phyloP scores from a whole-genome alignment of 2,888 invertebrate genomes.

The Philonicus albiceps region DNA sequence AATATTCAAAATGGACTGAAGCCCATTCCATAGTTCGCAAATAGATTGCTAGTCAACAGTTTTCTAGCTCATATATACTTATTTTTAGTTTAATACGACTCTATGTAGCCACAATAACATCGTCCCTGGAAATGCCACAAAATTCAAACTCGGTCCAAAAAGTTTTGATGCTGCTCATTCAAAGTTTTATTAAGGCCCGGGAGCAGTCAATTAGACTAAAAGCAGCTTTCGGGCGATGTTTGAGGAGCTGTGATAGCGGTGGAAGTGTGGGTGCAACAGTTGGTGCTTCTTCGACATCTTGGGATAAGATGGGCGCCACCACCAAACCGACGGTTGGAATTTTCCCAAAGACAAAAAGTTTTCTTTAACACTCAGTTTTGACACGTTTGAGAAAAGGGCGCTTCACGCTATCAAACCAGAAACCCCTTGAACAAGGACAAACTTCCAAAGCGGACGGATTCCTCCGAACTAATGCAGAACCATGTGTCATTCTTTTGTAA shows the following conservation, averaged over 20 bases:
- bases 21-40: not conserved
- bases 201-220: slow-evolving; percentile 41
- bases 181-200: slow-evolving; percentile 31
- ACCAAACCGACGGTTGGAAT: not conserved
- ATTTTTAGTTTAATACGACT: not conserved
- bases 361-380: slow-evolving; percentile 23
- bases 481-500: slow-evolving; percentile 37
- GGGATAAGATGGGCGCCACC: not conserved
- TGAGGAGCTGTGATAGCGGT: not conserved
- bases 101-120: slow-evolving; percentile 8
- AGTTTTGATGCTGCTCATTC: slow-evolving; percentile 8
- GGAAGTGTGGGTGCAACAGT: slow-evolving; percentile 27
- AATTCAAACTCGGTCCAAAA: not conserved
- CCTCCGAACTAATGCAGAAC: slow-evolving; percentile 19
- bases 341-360: slow-evolving; percentile 22
- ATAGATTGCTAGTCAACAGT: not conserved
- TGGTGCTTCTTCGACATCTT: slow-evolving; percentile 15
- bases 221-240: slow-evolving; percentile 21
- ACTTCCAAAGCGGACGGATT: not conserved
- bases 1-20: not conserved
- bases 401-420: not conserved
- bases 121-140: slow-evolving; percentile 18
- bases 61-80: not conserved
- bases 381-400: slow-evolving; percentile 20
- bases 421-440: not conserved